phyloP scores from a whole-genome alignment of 2,797 vertebrate genomes.

The Alcedo atthis region DNA sequence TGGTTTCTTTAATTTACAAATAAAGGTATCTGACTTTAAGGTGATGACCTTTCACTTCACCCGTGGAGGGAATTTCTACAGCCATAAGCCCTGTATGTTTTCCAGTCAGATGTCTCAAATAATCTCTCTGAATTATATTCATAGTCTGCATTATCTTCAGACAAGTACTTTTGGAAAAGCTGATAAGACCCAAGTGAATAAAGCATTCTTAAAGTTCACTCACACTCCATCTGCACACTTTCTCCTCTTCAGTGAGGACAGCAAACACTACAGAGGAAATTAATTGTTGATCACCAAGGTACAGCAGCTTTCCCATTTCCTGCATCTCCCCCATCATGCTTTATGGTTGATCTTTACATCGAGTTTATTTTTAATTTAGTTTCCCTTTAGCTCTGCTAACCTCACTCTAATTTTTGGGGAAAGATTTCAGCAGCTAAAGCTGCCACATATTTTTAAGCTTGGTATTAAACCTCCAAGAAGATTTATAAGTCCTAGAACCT shows the following conservation, averaged over 20 bases:
- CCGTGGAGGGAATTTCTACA: not conserved
- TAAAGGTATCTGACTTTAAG: not conserved
- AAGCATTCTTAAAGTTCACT: not conserved
- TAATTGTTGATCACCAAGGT: not conserved
- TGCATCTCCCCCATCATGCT: not conserved
- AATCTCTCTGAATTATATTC: not conserved
- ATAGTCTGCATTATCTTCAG: not conserved
- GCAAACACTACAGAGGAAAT: not conserved
- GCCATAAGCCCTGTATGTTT: not conserved
- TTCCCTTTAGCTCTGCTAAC: not conserved
- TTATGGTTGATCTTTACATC: not conserved
- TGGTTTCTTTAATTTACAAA: not conserved
- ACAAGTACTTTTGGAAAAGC: not conserved
- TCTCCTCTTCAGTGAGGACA: not conserved
- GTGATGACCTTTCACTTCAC: not conserved
- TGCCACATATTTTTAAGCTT: not conserved
- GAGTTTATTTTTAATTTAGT: not conserved
- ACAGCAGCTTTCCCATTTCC: not conserved
- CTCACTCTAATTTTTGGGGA: not conserved
- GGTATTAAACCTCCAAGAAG: not conserved
- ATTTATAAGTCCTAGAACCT: slow-evolving; percentile 24
- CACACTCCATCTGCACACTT: not conserved
- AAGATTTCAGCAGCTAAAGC: not conserved
- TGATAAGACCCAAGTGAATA: not conserved
- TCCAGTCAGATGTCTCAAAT: not conserved